Percentiles rank a stretch among this genome's conserved stretches.
phyloP scores from a whole-genome alignment of 1,140 invertebrate genomes.

The Ericerus pela region DNA sequence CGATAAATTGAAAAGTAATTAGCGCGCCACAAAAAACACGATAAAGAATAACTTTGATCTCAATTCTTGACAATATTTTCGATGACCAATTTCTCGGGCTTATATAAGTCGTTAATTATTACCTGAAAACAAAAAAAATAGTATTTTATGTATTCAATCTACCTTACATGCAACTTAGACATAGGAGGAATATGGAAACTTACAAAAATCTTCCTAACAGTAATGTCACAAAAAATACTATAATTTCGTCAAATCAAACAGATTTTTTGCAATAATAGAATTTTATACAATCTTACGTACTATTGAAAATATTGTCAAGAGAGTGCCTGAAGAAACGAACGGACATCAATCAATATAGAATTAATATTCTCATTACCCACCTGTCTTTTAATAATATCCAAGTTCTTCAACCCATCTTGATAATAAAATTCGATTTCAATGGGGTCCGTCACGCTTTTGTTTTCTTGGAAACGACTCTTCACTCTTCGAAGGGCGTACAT shows the following conservation, averaged over 20 bases:
- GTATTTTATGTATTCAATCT: not conserved
- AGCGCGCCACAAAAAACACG: too few relatives aligned
- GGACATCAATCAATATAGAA: not conserved
- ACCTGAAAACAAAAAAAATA: not conserved
- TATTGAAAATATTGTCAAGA: too few relatives aligned
- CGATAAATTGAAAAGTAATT: too few relatives aligned
- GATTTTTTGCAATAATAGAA: too few relatives aligned
- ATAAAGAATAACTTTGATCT: too few relatives aligned
- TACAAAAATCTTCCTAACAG: not conserved
- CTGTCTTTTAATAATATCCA: conserved; percentile 18
- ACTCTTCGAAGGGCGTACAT: conserved; percentile 14
- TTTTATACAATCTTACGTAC: too few relatives aligned
- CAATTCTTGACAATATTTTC: too few relatives aligned
- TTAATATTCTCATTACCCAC: conserved; percentile 2
- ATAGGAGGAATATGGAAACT: not conserved
- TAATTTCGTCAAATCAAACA: too few relatives aligned
- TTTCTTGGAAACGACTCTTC: conserved; percentile 11
- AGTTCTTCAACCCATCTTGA: not conserved
- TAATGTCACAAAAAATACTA: too few relatives aligned
- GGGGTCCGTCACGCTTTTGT: not conserved
- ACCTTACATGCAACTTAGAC: not conserved
- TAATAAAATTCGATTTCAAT: conserved; percentile 4
- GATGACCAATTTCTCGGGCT: conserved; percentile 11
- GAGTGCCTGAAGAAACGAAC: too few relatives aligned
- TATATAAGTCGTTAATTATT: conserved; percentile 13